Evolutionary conservation across 2,113 vertebrate species (phyloP).

Genomic region (Amazona vittata): DNA sequence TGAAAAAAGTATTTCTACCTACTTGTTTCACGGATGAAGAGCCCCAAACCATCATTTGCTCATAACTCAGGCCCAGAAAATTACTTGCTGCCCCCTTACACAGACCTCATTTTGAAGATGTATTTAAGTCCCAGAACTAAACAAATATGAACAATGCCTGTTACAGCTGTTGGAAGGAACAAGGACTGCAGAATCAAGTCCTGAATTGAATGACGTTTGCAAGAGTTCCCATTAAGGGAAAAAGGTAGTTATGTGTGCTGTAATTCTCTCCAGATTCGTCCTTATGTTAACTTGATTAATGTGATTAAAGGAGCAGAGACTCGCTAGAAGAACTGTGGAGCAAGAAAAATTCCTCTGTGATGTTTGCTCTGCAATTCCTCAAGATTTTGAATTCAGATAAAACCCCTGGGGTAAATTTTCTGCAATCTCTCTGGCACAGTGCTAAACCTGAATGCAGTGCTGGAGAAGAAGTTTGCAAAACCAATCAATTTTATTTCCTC

Average conservation of each 20-base stretch:
- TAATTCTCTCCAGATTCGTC: background rate
- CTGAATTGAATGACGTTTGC: background rate
- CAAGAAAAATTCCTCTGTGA: background rate
- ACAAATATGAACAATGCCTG: background rate
- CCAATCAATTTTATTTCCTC: background rate
- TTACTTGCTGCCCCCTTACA: background rate
- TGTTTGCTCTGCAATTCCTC: background rate
- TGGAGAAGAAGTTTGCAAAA: constrained; percentile 24
- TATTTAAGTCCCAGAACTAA: background rate
- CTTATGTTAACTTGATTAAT: background rate
- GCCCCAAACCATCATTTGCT: background rate
- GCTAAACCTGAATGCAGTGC: background rate
- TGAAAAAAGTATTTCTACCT: background rate
- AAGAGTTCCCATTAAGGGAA: background rate
- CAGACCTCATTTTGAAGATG: background rate
- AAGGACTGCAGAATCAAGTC: background rate
- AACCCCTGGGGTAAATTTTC: background rate
- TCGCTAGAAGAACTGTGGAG: background rate
- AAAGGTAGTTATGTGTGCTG: background rate
- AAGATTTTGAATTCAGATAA: background rate
- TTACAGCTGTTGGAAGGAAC: background rate
- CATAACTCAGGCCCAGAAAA: background rate
- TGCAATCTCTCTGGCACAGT: background rate
- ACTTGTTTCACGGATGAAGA: background rate
- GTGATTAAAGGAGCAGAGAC: background rate